Conservation (phyloP, 2,888 invertebrate genomes). For the Tachina lurida region DNA sequence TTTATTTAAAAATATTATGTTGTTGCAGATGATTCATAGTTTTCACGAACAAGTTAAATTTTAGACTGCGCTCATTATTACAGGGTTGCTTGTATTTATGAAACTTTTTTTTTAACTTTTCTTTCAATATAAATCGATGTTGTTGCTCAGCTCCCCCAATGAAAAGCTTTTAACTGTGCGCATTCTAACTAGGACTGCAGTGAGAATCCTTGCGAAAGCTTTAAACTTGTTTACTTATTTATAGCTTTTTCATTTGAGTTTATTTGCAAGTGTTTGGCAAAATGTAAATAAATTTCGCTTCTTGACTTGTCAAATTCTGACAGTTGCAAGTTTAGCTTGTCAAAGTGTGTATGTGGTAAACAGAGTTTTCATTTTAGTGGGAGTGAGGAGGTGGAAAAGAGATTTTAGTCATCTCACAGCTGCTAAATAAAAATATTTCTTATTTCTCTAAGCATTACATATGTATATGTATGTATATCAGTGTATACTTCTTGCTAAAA, state of each 20-base stretch:
- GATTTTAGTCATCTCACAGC: neutral
- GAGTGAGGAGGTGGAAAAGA: neutral
- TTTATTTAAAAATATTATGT: conserved; percentile 4
- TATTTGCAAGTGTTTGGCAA: neutral
- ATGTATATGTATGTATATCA: no score
- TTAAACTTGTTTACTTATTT: conserved; percentile 4
- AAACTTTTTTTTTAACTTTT: conserved; percentile 41
- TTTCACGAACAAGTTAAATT: conserved; percentile 57
- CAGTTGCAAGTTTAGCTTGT: conserved; percentile 19
- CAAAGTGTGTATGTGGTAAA: neutral
- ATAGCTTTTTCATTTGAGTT: neutral
- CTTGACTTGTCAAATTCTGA: conserved; percentile 38
- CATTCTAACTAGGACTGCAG: conserved; percentile 1
- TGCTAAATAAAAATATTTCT: conserved; percentile 25
- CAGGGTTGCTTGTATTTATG: conserved; percentile 69
- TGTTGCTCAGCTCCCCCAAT: conserved; percentile 9
- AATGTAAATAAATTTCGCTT: conserved; percentile 59
- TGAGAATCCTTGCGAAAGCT: conserved; percentile 50
- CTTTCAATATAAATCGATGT: conserved; percentile 47
- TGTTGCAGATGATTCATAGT: conserved; percentile 53
- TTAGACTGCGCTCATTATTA: conserved; percentile 62
- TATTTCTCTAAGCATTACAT: neutral
- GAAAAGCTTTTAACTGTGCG: conserved; percentile 56
- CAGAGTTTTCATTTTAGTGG: neutral
- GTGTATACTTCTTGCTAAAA: neutral